A percentile compares a stretch with the other conserved stretches of the same genome.
Conservation (phyloP, 2,797 vertebrate species). For the Syncerus caffer region DNA sequence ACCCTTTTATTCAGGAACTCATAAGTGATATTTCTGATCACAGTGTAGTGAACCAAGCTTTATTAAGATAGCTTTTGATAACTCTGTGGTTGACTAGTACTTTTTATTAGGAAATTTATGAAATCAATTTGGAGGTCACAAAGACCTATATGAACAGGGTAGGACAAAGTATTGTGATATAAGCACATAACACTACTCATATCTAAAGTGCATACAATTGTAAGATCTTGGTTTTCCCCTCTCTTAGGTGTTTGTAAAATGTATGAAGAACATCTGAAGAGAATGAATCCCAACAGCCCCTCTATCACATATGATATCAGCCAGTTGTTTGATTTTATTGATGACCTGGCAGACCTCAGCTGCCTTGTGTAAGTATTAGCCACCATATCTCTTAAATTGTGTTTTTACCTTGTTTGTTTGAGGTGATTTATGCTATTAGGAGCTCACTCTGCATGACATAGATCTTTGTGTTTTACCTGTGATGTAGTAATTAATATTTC, state of each 20-base stretch:
- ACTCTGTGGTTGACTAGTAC: not conserved
- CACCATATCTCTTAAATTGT: not conserved
- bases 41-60: not conserved
- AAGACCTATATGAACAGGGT: not conserved
- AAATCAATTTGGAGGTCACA: not conserved
- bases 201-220: not conserved
- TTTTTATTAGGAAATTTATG: not conserved
- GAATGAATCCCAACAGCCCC: slow-evolving; percentile 99
- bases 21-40: not conserved
- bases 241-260: slow-evolving; percentile 97
- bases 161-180: not conserved
- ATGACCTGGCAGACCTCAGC: slow-evolving; percentile 98
- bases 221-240: slow-evolving; percentile 36
- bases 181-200: not conserved
- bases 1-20: not conserved
- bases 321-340: slow-evolving; percentile 98
- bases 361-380: slow-evolving; percentile 96
- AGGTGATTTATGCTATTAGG: not conserved
- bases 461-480: not conserved
- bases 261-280: slow-evolving; percentile 99
- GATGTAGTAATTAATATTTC: slow-evolving; percentile 9
- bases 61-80: not conserved
- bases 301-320: slow-evolving; percentile 99
- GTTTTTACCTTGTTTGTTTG: slow-evolving; percentile 13
- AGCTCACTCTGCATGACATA: not conserved